phyloP scores from a whole-genome alignment of 2,888 invertebrate genomes.

The Galeopsomyia nigrocyanea region DNA sequence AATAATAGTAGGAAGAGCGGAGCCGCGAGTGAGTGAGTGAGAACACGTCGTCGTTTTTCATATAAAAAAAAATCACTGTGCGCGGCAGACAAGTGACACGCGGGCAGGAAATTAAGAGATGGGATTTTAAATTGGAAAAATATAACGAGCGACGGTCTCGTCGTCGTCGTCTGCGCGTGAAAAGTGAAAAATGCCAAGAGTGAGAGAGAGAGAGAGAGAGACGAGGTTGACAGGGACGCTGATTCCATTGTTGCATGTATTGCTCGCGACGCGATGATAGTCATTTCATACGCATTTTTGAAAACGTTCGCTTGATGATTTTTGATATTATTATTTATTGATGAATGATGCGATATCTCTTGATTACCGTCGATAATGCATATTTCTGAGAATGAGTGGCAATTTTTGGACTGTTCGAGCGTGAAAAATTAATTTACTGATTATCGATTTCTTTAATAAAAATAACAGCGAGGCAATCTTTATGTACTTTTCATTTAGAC shows the following conservation, averaged over 20 bases:
- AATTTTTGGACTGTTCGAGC: no score
- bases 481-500: no score
- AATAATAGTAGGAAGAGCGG: constrained; percentile 29
- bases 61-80: constrained; percentile 62
- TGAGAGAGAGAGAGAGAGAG: constrained; percentile 17
- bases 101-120: constrained; percentile 65
- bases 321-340: no score
- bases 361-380: no score
- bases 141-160: constrained; percentile 56
- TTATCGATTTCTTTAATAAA: no score
- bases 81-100: constrained; percentile 61
- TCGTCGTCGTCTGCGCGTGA: constrained; percentile 1
- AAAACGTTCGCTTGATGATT: constrained; percentile 13
- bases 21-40: constrained; percentile 24
- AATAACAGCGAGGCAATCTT: no score
- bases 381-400: no score
- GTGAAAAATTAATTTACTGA: no score
- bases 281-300: constrained; percentile 23
- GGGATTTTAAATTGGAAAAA: constrained; percentile 67
- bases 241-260: not conserved
- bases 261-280: constrained; percentile 30
- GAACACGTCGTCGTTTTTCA: constrained; percentile 58
- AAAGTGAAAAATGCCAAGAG: constrained; percentile 41
- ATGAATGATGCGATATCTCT: no score
- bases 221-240: not conserved